phyloP scores from a whole-genome alignment of 2,113 vertebrate genomes.

The Microtus pennsylvanicus region DNA sequence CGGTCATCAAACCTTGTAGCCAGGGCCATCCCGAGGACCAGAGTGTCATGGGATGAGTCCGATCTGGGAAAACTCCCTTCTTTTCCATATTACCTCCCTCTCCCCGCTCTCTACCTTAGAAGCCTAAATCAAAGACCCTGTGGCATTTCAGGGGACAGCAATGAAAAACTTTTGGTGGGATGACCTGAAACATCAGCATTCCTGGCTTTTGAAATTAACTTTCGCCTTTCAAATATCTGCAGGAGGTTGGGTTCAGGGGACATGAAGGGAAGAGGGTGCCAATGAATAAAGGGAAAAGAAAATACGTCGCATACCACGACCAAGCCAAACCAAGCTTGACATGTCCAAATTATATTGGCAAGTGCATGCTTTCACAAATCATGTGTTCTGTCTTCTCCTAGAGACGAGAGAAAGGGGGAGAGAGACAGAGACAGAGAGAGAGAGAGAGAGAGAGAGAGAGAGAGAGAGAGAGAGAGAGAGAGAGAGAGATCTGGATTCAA shows the following conservation, averaged over 20 bases:
- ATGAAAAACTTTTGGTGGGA: slow-evolving; percentile 25
- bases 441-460: neutral
- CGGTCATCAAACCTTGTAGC: slow-evolving; percentile 82
- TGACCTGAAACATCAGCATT: neutral
- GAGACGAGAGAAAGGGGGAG: neutral
- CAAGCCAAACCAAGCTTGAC: slow-evolving; percentile 56
- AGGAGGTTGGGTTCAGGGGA: neutral
- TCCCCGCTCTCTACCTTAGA: neutral
- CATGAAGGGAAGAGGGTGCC: neutral
- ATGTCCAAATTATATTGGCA: slow-evolving; percentile 68
- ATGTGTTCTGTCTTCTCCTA: slow-evolving; percentile 65
- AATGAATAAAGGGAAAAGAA: neutral
- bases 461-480: neutral
- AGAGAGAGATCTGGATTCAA: neutral
- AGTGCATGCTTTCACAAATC: slow-evolving; percentile 66
- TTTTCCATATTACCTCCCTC: neutral
- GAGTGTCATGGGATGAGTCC: slow-evolving; percentile 77
- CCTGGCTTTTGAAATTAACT: slow-evolving; percentile 1
- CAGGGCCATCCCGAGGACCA: slow-evolving; percentile 69
- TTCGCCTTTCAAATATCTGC: slow-evolving; percentile 41
- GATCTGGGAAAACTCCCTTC: neutral
- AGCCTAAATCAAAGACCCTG: neutral
- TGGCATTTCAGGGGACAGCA: neutral
- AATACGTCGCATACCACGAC: slow-evolving; percentile 41
- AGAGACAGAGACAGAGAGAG: neutral